Evolutionary conservation across 1,140 invertebrate species (phyloP), one percentile per base, ranked within the genome.

Genomic region (Cardiocondyla obscurior): DNA sequence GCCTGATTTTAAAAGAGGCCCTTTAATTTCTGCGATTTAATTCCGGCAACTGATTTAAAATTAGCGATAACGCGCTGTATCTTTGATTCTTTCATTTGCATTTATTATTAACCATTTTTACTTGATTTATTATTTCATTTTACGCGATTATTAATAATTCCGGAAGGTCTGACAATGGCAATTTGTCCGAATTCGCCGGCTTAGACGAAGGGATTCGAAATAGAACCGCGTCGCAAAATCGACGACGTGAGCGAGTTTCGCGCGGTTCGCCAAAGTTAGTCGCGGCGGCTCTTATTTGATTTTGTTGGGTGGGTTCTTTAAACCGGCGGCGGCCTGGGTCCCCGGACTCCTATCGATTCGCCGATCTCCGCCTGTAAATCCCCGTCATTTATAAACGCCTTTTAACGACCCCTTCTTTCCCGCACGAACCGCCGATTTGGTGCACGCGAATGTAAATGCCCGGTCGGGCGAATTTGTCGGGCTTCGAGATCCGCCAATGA

Each of bases 371-470:
- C 44, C 86, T 81, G 82, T 89, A 88, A 89, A 89, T 89, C 87
- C 88, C 84, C 84, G 85, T 89, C 87, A 88, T 89, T 88, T 88
- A 88, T 88, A 88, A 88, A 85, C 83, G 84, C 86, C 86, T 85
- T 85, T 86, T 89, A 89, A 89, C 87, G 86, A 89, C 79, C 84
- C 86, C 86, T 84, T 76, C 83, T 76, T 88, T 83, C 65, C 70
- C 12, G 62, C 84, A 79, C 79, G 84, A 88, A 77, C 74, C 86
- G 58, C 58, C 86, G 84, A 89, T 88, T 89, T 88, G 76, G 84
- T 83, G 87, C 84, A 85, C 87, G 84, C 87, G 84, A 88, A 89
- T 88, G 86, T 82, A 89, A 89, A 89, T 89, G 84, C 70, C 70
- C 67, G n/a, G n/a, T 62, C 76, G 64, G 58, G 83, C 87, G 86